phyloP scores from a whole-genome alignment of 2,797 vertebrate species.

The Stomatorhinus walkeri region DNA sequence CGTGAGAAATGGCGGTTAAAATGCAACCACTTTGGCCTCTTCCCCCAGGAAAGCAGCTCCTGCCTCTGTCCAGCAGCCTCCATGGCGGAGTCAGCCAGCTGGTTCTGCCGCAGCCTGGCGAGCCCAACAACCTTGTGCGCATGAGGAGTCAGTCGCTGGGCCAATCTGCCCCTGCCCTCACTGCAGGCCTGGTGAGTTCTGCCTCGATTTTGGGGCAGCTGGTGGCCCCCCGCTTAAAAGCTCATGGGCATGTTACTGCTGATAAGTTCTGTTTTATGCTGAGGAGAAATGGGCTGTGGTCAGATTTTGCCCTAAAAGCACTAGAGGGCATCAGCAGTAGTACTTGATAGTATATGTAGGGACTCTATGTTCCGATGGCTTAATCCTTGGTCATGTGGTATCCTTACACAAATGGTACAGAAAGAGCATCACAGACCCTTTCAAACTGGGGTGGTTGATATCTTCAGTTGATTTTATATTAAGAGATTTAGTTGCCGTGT shows the following conservation, averaged over 20 bases:
- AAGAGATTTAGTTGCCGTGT: neutral
- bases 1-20: neutral
- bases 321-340: neutral
- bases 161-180: slow-evolving; percentile 90
- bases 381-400: neutral
- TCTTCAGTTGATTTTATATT: neutral
- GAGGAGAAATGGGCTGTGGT: neutral
- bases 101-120: slow-evolving; percentile 67
- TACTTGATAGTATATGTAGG: neutral
- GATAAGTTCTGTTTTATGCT: neutral
- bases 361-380: neutral
- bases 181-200: slow-evolving; percentile 80
- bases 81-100: slow-evolving; percentile 79
- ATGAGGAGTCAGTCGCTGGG: slow-evolving; percentile 89
- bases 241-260: neutral
- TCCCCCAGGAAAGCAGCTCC: slow-evolving; percentile 81
- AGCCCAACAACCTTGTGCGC: slow-evolving; percentile 83
- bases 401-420: neutral
- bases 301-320: neutral
- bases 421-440: neutral
- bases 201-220: neutral
- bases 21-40: slow-evolving; percentile 15
- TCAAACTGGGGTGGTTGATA: neutral
- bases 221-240: neutral
- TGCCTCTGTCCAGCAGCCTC: slow-evolving; percentile 83